Evolutionary conservation across 2,113 vertebrate species (phyloP).

Genomic region (Xiphophorus hellerii): DNA sequence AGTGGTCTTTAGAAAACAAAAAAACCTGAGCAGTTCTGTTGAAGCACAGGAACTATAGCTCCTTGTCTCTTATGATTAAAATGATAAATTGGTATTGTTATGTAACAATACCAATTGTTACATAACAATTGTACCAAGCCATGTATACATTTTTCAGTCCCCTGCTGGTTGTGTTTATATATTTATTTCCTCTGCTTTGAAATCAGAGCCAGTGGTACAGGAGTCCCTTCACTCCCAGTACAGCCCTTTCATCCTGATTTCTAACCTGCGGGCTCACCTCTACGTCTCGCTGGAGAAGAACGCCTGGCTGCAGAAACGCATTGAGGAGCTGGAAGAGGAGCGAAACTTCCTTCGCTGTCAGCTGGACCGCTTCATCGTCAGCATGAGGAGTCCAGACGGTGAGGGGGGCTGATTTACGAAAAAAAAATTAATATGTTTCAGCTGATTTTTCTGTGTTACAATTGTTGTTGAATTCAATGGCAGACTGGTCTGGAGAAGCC

Average conservation of each 20-base stretch:
- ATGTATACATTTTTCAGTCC: too few species aligned
- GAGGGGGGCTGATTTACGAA: constrained; percentile 3
- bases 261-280: constrained; percentile 84
- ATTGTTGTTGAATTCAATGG: neutral
- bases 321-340: constrained; percentile 90
- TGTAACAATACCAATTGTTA: too few species aligned
- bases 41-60: too few species aligned
- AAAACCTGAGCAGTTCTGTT: too few species aligned
- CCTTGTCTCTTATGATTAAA: too few species aligned
- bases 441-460: neutral
- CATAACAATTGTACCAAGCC: too few species aligned
- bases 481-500: constrained; percentile 61
- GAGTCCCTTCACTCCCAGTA: constrained; percentile 69
- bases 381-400: constrained; percentile 78
- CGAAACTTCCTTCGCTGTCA: constrained; percentile 89
- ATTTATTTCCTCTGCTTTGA: neutral
- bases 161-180: neutral
- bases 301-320: constrained; percentile 89
- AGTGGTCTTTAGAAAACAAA: too few species aligned
- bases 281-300: constrained; percentile 90
- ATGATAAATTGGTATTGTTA: too few species aligned
- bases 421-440: neutral
- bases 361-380: constrained; percentile 87
- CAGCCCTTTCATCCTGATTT: constrained; percentile 82
- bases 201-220: constrained; percentile 56